These are phyloP conservation scores for Crax fasciolata DNA, from an alignment of 2,797 vertebrate species.

Conservation along the genomic window DNA sequence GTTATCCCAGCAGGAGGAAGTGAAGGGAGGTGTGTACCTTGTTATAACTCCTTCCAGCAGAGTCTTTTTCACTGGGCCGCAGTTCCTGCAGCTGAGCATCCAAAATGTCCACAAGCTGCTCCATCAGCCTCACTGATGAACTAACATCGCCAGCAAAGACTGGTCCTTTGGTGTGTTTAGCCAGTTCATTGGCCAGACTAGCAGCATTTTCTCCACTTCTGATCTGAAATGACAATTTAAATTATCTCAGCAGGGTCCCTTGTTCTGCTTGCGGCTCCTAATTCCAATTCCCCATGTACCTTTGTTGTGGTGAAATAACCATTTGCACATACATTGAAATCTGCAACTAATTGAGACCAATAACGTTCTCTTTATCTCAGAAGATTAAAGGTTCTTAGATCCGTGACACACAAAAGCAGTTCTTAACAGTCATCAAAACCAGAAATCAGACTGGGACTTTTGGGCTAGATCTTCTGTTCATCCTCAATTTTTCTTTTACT, in stretches of 20 bases:
- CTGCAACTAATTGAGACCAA: slow-evolving; percentile 85
- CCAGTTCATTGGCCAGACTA: slow-evolving; percentile 96
- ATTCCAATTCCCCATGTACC: slow-evolving; percentile 58
- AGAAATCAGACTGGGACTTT: slow-evolving; percentile 58
- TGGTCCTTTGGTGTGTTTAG: slow-evolving; percentile 95
- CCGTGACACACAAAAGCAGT: slow-evolving; percentile 70
- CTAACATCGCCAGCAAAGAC: slow-evolving; percentile 97
- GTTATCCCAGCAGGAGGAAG: slow-evolving; percentile 42
- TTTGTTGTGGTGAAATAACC: slow-evolving; percentile 82
- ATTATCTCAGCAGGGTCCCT: slow-evolving; percentile 81
- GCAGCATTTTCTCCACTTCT: slow-evolving; percentile 98
- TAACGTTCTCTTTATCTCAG: slow-evolving; percentile 80
- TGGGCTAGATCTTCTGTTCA: slow-evolving; percentile 51
- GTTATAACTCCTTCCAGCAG: slow-evolving; percentile 95
- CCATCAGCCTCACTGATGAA: slow-evolving; percentile 96
- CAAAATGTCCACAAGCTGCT: slow-evolving; percentile 97
- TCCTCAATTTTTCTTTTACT: slow-evolving; percentile 47
- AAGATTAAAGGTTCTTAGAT: slow-evolving; percentile 83
- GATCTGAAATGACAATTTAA: slow-evolving; percentile 89
- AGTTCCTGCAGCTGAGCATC: slow-evolving; percentile 98
- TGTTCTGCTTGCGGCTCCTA: slow-evolving; percentile 67
- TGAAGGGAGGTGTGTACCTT: slow-evolving; percentile 86
- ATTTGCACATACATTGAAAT: slow-evolving; percentile 81
- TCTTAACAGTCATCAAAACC: slow-evolving; percentile 71
- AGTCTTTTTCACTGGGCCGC: slow-evolving; percentile 95